A percentile compares a stretch with the other conserved stretches of the same genome.
phyloP scores from a whole-genome alignment of 2,113 vertebrate genomes.

The Siniperca knerii region DNA sequence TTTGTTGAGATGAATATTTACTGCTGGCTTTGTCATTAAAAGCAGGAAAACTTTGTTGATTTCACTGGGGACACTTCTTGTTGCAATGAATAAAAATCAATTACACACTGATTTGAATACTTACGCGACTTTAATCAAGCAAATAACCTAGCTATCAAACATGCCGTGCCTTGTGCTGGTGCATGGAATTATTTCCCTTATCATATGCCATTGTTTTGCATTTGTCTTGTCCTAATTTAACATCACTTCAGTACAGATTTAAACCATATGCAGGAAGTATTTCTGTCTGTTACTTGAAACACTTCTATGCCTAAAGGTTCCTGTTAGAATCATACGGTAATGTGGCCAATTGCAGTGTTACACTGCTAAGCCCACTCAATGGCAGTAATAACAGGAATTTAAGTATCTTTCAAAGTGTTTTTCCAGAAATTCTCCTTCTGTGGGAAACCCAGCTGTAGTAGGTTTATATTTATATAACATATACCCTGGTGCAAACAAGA shows the following conservation, averaged over 20 bases:
- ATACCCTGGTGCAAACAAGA: constrained; percentile 44
- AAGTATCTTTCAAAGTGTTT: constrained; percentile 43
- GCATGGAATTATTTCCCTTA: constrained; percentile 18
- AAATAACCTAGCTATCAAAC: constrained; percentile 39
- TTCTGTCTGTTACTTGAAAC: background rate
- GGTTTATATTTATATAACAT: constrained; percentile 10
- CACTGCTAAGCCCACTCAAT: constrained; percentile 21
- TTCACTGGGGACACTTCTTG: constrained; percentile 10
- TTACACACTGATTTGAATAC: constrained; percentile 40
- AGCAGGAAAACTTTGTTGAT: constrained; percentile 30
- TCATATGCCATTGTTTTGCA: constrained; percentile 19
- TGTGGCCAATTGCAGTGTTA: constrained; percentile 17
- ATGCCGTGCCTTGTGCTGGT: constrained; percentile 7
- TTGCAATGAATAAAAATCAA: constrained; percentile 50
- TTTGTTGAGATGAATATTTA: constrained; percentile 23
- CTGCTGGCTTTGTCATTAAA: constrained; percentile 31
- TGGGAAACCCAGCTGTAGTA: background rate
- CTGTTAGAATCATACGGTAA: background rate
- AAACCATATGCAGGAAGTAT: constrained; percentile 8
- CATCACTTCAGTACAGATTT: constrained; percentile 10
- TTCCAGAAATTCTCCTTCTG: constrained; percentile 24
- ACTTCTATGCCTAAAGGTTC: constrained; percentile 5
- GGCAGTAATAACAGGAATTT: constrained; percentile 42
- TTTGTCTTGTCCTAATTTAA: constrained; percentile 20
- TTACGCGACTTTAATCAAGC: constrained; percentile 45